Conservation (phyloP, 2,113 vertebrate genomes). For the Paratilapia polleni region DNA sequence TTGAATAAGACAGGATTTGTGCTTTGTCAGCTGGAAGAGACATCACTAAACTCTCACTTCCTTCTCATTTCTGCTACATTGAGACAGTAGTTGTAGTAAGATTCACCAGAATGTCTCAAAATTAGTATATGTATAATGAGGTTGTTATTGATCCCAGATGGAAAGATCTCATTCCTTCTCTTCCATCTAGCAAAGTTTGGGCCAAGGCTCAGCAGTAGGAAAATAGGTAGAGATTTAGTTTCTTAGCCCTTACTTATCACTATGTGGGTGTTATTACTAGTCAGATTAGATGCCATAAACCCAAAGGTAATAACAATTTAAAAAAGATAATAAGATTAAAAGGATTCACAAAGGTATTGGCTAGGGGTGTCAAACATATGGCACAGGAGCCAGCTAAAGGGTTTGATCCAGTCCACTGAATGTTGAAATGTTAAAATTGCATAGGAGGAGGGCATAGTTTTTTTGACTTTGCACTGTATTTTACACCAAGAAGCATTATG, state of each 20-base stretch:
- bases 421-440: too few species aligned
- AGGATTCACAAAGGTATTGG: too few species aligned
- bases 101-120: neutral
- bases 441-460: too few species aligned
- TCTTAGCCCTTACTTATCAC: neutral
- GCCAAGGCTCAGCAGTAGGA: neutral
- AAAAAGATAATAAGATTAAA: too few species aligned
- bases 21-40: slow-evolving; percentile 36
- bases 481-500: too few species aligned
- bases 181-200: neutral
- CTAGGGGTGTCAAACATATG: too few species aligned
- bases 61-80: neutral
- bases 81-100: neutral
- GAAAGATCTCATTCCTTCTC: slow-evolving; percentile 4
- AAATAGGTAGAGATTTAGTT: neutral
- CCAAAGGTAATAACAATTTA: too few species aligned
- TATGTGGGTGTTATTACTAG: neutral
- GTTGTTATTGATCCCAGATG: slow-evolving; percentile 24
- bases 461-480: too few species aligned
- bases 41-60: slow-evolving; percentile 27
- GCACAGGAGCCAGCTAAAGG: too few species aligned
- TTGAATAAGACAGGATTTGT: slow-evolving; percentile 15
- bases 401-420: too few species aligned
- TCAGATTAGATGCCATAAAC: too few species aligned
- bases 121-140: neutral